phyloP scores from a whole-genome alignment of 1,140 invertebrate species.

The Drosophila lini region DNA sequence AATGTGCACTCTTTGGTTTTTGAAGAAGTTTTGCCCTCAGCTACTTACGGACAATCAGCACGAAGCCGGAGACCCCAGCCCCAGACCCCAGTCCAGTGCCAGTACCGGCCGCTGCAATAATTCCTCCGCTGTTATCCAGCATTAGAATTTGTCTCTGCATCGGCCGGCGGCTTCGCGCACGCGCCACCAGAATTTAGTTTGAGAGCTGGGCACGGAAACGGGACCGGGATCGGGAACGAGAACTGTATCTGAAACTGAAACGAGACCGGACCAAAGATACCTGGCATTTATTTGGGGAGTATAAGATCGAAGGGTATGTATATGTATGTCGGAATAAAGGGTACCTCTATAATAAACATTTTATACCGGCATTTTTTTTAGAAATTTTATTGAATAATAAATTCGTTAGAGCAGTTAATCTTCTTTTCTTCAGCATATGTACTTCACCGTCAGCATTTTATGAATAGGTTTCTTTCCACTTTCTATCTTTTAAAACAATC shows the following conservation, averaged over 20 bases:
- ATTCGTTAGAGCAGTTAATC: too few species aligned
- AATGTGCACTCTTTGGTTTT: constrained; percentile 51
- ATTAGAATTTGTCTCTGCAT: constrained; percentile 77
- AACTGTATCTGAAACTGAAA: constrained; percentile 12
- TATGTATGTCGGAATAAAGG: background rate
- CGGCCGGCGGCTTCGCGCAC: constrained; percentile 59
- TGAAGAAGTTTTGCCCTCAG: constrained; percentile 70
- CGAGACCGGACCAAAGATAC: constrained; percentile 15
- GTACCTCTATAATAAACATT: background rate
- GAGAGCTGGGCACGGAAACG: background rate
- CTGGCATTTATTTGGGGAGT: background rate
- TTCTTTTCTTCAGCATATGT: too few species aligned
- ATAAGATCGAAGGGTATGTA: background rate
- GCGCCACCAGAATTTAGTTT: constrained; percentile 50
- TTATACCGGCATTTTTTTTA: too few species aligned
- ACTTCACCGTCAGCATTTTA: too few species aligned
- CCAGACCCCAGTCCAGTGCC: background rate
- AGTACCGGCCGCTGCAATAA: constrained; percentile 44
- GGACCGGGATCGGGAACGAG: background rate
- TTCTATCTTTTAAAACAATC: too few species aligned
- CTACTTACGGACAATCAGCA: constrained; percentile 81
- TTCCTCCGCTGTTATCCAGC: constrained; percentile 61
- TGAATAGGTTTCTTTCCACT: too few species aligned
- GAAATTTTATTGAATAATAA: background rate
- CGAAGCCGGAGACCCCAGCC: constrained; percentile 45